phyloP scores from a whole-genome alignment of 2,888 invertebrate genomes.

The Mylabris sibirica region DNA sequence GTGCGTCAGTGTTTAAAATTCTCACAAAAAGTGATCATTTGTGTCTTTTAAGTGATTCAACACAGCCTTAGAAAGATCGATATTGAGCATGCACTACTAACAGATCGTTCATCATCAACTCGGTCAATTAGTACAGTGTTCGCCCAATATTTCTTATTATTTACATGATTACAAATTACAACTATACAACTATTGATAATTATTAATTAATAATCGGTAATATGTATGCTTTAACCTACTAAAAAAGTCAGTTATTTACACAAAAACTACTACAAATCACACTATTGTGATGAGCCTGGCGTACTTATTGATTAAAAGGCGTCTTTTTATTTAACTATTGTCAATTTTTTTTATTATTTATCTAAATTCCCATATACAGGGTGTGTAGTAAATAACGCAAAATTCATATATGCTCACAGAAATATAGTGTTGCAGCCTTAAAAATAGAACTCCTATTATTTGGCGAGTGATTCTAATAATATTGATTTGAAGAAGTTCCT shows the following conservation, averaged over 20 bases:
- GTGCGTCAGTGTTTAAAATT: conserved; percentile 10
- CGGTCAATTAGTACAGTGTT: too few species aligned
- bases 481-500: too few species aligned
- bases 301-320: conserved; percentile 30
- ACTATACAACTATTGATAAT: neutral
- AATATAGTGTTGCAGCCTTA: too few species aligned
- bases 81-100: too few species aligned
- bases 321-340: conserved; percentile 27
- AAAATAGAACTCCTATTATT: too few species aligned
- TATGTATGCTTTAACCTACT: neutral
- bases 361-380: neutral
- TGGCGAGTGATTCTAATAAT: too few species aligned
- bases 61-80: conserved; percentile 9
- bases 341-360: conserved; percentile 11
- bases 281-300: conserved; percentile 20
- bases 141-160: neutral
- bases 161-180: neutral
- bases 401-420: too few species aligned
- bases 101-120: too few species aligned
- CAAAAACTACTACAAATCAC: conserved; percentile 18
- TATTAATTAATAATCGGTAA: conserved; percentile 4
- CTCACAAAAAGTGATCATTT: neutral
- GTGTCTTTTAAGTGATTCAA: neutral
- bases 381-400: too few species aligned
- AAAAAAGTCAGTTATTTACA: conserved; percentile 16